Percentiles rank a stretch among this genome's conserved stretches.
Evolutionary conservation across 2,797 vertebrate species (phyloP).

Genomic region (Sylvia borin): DNA sequence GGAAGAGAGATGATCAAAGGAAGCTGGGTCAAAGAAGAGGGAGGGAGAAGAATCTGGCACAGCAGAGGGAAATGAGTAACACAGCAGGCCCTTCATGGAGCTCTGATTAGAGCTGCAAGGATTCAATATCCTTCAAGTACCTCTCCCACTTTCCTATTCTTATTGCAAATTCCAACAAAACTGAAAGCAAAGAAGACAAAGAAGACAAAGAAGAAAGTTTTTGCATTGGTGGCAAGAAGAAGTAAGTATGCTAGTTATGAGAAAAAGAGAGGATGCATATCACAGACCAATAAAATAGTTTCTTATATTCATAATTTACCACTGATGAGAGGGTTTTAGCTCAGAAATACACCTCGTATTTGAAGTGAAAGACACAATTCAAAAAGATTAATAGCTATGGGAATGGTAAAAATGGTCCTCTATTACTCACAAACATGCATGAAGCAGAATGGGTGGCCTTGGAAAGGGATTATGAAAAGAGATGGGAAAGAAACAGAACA

Average conservation of each 20-base stretch:
- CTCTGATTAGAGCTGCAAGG: background rate
- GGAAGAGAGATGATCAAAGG: background rate
- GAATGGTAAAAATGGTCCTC: background rate
- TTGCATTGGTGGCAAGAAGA: background rate
- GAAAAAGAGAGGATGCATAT: background rate
- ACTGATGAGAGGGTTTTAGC: background rate
- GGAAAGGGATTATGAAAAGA: background rate
- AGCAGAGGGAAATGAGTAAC: background rate
- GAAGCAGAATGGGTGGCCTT: background rate
- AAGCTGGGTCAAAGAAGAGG: background rate
- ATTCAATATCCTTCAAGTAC: background rate
- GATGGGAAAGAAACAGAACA: background rate
- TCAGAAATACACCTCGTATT: background rate
- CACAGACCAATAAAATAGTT: background rate
- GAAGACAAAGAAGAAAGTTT: background rate
- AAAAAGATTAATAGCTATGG: background rate
- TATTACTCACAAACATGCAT: fast-evolving
- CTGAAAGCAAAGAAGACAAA: background rate
- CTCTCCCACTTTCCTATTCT: background rate
- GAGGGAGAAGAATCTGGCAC: background rate
- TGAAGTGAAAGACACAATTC: background rate
- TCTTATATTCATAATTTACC: background rate
- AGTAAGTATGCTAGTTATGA: background rate
- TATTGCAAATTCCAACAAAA: background rate
- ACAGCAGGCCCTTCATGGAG: background rate